Base-by-base conservation (phyloP, 2,113 vertebrate genomes). In the Capreolus pygargus region DNA sequence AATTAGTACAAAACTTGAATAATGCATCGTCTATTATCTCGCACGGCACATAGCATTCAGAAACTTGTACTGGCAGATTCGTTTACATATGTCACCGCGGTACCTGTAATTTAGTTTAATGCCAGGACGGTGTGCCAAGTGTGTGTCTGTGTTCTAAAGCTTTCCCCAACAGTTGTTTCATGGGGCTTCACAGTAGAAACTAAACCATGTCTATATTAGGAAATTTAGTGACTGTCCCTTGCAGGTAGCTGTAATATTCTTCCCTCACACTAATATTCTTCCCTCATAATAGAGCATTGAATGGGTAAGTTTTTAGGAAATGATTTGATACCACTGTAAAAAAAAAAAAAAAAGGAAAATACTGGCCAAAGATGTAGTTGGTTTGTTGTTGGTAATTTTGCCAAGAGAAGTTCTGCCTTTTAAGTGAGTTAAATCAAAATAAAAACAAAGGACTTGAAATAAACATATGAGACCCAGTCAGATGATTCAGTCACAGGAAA, bases 81-180 rank as follows among this genome's bases (percentile, higher is more conserved):
- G 28, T 93, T 98, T 95, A 90, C 89, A 86, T 92, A 91, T 97
- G 97, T 97, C 96, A 94, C 89, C 19, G 39, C 91, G 19, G 21
- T 97, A 97, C 88, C 95, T 98, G 94, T 96, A 98, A 99, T 98
- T 96, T 93, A 97, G 54, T 70, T 97, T 94, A 97, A 93, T 97
- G 79, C 50, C 93, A 87, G 93, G 89, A 85, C 86, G 87, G 28
- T 60, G 81, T 95, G 90, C 91, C 83, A 95, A 64, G 27, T 86
- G 96, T 94, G 82, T 86, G 50, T 87, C 79, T 81, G 91, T 94
- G 81, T 87, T 83, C 61, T 89, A 67, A 96, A 98, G 8, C 57
- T 93, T 85, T 94, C 50, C 58, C 79, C 85, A 91, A 28, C n/a
- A 58, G 88, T 95, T 67, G 55, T 93, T 96, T 95, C 83, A 33